Conservation (phyloP, 2,888 invertebrate species). For the Drosophila mettleri region DNA sequence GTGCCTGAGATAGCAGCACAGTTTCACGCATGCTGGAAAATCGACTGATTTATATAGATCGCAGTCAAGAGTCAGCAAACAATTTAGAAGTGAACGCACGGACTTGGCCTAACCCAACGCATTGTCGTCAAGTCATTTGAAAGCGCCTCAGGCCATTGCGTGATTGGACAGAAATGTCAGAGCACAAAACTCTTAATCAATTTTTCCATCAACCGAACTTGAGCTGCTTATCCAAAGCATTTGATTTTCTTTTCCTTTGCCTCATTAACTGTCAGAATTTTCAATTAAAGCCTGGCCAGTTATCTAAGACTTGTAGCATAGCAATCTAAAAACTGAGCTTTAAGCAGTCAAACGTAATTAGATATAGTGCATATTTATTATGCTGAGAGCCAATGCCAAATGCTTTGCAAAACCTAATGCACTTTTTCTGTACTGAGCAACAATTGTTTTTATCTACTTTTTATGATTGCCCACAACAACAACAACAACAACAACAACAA, state of each 20-base stretch:
- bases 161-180: conserved; percentile 50
- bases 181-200: conserved; percentile 17
- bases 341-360: conserved; percentile 27
- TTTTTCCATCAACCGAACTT: conserved; percentile 24
- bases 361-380: neutral
- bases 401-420: conserved; percentile 34
- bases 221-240: conserved; percentile 26
- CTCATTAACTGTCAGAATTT: conserved; percentile 18
- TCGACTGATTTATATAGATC: no score
- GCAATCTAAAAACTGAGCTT: conserved; percentile 14
- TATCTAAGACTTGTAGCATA: conserved; percentile 17
- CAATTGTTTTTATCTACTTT: conserved; percentile 54
- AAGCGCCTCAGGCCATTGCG: conserved; percentile 29
- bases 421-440: conserved; percentile 33
- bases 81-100: conserved; percentile 10
- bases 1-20: neutral
- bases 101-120: conserved; percentile 39
- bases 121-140: conserved; percentile 40
- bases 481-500: conserved; percentile 3
- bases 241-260: conserved; percentile 25
- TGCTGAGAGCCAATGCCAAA: conserved; percentile 16
- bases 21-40: neutral
- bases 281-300: conserved; percentile 36
- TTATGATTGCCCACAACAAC: conserved; percentile 22
- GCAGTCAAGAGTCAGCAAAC: conserved; percentile 8